Evolutionary conservation across 2,113 vertebrate genomes (phyloP).

Genomic region (Ceratotherium simum): DNA sequence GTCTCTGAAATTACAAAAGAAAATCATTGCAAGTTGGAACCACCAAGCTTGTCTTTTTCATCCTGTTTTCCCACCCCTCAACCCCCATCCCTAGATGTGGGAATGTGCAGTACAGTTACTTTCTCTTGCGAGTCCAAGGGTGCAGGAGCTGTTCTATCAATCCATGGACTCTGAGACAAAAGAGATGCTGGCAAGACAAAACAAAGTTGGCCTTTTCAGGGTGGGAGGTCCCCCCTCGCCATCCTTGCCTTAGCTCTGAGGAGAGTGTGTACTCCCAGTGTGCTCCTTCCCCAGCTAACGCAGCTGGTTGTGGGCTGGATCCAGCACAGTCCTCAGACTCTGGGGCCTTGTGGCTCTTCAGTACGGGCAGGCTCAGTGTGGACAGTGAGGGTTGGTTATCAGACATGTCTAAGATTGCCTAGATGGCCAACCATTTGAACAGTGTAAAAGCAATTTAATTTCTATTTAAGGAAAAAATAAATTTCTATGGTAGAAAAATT

Average conservation of each 20-base stretch:
- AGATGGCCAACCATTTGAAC: background rate
- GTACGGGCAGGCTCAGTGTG: background rate
- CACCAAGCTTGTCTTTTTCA: background rate
- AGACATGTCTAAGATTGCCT: background rate
- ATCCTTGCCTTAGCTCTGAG: background rate
- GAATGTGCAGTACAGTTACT: background rate
- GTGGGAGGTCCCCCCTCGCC: background rate
- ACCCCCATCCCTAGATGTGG: background rate
- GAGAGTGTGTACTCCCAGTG: fast-evolving
- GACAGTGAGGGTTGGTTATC: background rate
- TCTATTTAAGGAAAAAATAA: conserved; percentile 13
- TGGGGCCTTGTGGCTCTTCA: background rate
- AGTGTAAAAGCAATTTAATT: background rate
- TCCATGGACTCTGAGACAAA: background rate
- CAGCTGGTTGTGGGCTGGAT: background rate
- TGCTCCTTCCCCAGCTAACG: background rate
- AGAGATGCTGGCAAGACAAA: background rate
- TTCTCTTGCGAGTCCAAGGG: background rate
- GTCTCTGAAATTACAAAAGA: conserved; percentile 6
- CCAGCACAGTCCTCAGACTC: background rate
- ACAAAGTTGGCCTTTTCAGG: background rate
- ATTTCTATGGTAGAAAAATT: background rate
- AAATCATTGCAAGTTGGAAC: background rate
- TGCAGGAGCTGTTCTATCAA: no score
- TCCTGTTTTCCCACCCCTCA: background rate